phyloP scores from a whole-genome alignment of 2,888 invertebrate genomes.

The Piscicola geometra region DNA sequence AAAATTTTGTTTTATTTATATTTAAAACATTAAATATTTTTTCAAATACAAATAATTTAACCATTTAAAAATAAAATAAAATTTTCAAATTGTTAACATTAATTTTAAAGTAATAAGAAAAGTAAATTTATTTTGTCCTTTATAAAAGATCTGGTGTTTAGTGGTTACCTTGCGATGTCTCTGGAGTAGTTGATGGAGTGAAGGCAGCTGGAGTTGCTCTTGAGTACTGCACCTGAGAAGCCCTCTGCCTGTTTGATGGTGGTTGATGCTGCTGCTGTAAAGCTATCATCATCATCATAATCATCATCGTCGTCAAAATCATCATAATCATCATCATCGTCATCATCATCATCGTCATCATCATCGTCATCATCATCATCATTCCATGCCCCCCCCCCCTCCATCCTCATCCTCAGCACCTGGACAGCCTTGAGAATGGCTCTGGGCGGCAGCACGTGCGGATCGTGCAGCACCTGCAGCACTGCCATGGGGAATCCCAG shows the following conservation, averaged over 20 bases:
- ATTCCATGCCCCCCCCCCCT: conserved; percentile 1
- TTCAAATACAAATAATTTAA: not conserved
- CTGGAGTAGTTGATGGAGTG: no score
- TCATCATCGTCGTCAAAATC: conserved; percentile 29
- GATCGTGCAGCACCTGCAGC: not conserved
- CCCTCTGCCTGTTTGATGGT: not conserved
- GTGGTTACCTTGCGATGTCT: no score
- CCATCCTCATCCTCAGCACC: not conserved
- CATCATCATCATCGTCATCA: conserved; percentile 34
- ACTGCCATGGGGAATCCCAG: not conserved
- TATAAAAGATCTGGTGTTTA: no score
- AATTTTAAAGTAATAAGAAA: no score
- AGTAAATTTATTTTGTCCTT: no score
- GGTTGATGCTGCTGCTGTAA: not conserved
- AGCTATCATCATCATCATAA: not conserved
- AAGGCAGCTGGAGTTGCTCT: no score
- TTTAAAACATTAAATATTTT: not conserved
- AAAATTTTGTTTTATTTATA: not conserved
- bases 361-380: conserved; percentile 33
- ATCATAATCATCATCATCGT: conserved; percentile 33
- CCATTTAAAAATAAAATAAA: no score
- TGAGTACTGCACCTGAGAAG: no score
- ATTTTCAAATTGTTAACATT: no score
- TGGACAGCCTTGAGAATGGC: not conserved
- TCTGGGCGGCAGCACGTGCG: not conserved